Percentiles rank a stretch among this genome's conserved stretches.
Conservation (phyloP, 2,797 vertebrate species). For the Rhynchotus rufescens region DNA sequence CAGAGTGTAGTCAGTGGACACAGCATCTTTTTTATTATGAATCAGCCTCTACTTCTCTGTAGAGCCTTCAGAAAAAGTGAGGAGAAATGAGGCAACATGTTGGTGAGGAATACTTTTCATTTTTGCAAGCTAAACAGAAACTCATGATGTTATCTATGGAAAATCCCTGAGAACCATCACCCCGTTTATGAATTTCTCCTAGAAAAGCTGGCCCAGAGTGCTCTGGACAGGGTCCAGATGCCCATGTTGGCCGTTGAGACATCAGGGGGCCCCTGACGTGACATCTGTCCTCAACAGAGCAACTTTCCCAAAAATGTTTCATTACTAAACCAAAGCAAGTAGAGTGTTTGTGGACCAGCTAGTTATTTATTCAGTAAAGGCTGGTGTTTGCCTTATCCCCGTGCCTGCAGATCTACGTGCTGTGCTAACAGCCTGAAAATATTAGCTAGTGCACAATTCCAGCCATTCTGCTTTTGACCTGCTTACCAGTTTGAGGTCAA, state of each 20-base stretch:
- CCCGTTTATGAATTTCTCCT: neutral
- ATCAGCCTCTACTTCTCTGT: neutral
- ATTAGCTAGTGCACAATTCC: neutral
- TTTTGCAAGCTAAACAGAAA: neutral
- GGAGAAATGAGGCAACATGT: neutral
- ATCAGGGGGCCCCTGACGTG: neutral
- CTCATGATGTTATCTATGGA: neutral
- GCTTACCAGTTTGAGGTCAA: neutral
- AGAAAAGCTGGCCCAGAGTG: neutral
- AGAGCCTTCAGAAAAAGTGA: neutral
- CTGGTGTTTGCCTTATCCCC: neutral
- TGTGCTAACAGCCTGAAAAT: neutral
- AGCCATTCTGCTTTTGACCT: neutral
- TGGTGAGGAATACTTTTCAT: neutral
- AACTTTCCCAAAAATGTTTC: neutral
- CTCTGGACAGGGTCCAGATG: neutral
- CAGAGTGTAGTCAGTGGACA: neutral
- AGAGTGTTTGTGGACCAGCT: neutral
- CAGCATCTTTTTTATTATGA: neutral
- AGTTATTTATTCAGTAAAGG: neutral
- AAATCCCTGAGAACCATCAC: neutral
- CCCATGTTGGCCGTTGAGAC: rapidly evolving
- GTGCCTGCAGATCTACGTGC: no score
- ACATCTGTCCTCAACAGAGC: neutral
- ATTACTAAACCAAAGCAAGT: neutral